phyloP scores from a whole-genome alignment of 2,113 vertebrate species.

The Notarius quadriscutis region DNA sequence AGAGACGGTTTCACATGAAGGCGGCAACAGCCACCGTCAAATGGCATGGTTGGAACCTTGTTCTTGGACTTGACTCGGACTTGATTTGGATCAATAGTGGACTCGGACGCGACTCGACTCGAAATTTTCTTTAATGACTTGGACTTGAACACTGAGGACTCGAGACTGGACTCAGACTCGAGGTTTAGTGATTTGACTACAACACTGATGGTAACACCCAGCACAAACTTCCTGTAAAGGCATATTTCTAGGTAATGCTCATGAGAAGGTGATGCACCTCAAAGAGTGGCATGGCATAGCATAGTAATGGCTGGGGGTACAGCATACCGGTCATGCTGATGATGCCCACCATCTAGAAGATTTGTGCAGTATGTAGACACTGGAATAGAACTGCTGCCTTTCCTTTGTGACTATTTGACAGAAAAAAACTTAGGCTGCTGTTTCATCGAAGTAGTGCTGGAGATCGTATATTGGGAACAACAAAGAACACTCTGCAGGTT shows the following conservation, averaged over 20 bases:
- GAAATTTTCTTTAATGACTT: too few species aligned
- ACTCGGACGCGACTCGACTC: too few species aligned
- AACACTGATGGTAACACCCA: background rate
- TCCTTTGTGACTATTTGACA: background rate
- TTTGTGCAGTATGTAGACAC: background rate
- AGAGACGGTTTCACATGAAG: too few species aligned
- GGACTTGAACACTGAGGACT: too few species aligned
- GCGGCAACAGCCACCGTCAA: too few species aligned
- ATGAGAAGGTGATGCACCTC: background rate
- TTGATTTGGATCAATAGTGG: too few species aligned
- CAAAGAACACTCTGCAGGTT: background rate
- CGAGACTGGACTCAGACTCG: too few species aligned
- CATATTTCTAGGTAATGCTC: background rate
- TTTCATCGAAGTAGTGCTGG: background rate
- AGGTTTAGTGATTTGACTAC: too few species aligned
- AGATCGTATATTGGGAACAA: background rate
- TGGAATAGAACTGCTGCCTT: too few species aligned
- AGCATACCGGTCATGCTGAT: background rate
- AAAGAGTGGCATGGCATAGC: background rate
- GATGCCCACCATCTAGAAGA: background rate
- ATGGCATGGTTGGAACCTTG: too few species aligned
- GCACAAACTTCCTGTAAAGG: background rate
- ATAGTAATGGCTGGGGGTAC: background rate
- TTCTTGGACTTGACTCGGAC: too few species aligned
- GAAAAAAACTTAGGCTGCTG: background rate